Evolutionary conservation across 2,888 invertebrate species (phyloP).

Genomic region (Prionchulus punctatus): DNA sequence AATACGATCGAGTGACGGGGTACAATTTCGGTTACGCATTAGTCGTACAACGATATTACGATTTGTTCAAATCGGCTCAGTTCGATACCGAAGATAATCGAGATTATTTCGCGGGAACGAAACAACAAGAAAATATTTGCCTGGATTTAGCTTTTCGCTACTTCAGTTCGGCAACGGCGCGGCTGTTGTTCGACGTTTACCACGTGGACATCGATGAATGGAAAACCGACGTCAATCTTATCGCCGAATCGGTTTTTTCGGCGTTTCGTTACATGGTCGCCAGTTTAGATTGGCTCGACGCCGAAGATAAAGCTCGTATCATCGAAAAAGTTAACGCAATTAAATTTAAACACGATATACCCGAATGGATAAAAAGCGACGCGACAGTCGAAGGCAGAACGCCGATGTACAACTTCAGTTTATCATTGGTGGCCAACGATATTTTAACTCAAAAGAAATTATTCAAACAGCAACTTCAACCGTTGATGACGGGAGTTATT

Average conservation of each 20-base stretch:
- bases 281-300: background rate
- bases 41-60: background rate
- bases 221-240: background rate
- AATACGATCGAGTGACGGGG: background rate
- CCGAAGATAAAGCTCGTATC: background rate
- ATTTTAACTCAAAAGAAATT: background rate
- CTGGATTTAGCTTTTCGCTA: background rate
- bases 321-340: background rate
- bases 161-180: background rate
- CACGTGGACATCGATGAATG: background rate
- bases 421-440: background rate
- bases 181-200: slow-evolving; percentile 1
- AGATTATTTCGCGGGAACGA: background rate
- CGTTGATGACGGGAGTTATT: background rate
- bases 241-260: slow-evolving; percentile 3
- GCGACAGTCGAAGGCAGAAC: background rate
- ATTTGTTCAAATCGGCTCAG: background rate
- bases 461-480: background rate
- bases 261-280: background rate
- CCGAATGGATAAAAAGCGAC: background rate
- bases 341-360: background rate
- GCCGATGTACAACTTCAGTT: background rate
- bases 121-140: background rate
- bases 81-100: background rate
- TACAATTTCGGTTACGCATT: background rate